Conservation (phyloP, 2,888 invertebrate genomes). For the Apotomis turbidana region DNA sequence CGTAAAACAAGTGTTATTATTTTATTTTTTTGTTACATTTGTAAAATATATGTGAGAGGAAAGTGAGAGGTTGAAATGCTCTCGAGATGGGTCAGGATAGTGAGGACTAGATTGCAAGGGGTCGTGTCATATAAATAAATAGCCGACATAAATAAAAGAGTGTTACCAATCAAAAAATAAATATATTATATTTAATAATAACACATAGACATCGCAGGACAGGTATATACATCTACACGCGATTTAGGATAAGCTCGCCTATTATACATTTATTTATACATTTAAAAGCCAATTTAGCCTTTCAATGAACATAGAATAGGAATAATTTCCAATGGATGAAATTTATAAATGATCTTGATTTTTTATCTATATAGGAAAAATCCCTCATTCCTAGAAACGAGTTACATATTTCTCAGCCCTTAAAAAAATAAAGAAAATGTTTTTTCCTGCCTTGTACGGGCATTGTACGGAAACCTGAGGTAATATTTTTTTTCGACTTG, state of each 20-base stretch:
- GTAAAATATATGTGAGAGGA: no score
- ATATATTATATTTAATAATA: conserved; percentile 51
- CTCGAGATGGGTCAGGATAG: no score
- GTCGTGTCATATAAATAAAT: conserved; percentile 1
- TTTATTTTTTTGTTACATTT: no score
- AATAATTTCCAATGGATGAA: background rate
- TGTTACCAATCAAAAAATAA: conserved; percentile 50
- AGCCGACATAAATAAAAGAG: conserved; percentile 29
- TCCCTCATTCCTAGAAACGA: background rate
- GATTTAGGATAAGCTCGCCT: conserved; percentile 12
- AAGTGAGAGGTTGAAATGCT: no score
- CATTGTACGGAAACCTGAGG: no score
- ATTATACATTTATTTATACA: conserved; percentile 10
- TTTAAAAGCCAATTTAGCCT: conserved; percentile 6
- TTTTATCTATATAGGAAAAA: background rate
- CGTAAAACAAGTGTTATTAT: no score
- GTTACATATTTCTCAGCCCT: no score
- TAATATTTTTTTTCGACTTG: no score
- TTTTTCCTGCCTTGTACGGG: no score
- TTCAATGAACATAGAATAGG: background rate
- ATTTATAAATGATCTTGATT: background rate
- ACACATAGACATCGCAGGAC: conserved; percentile 20
- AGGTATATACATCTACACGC: background rate
- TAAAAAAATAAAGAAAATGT: no score
- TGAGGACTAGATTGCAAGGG: no score